phyloP scores from a whole-genome alignment of 64 coral and sea anemone genomes.

The Orbicella faveolata region DNA sequence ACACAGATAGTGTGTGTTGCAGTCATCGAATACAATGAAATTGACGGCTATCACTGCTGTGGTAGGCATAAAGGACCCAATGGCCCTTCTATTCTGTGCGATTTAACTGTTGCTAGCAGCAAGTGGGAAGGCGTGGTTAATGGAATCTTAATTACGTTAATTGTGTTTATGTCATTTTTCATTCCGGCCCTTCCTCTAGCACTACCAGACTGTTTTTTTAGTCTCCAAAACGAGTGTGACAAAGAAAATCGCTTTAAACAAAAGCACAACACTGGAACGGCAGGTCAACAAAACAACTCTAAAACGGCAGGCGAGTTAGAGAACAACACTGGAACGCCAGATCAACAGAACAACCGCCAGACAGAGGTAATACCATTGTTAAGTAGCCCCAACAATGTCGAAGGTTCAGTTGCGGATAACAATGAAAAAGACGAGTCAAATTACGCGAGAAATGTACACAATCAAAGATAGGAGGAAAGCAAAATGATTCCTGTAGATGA shows the following conservation, averaged over 20 bases:
- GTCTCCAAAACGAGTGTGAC: background rate
- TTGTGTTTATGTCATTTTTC: background rate
- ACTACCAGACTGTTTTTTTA: background rate
- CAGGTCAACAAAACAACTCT: too few species aligned
- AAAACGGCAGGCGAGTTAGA: too few species aligned
- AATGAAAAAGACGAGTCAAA: background rate
- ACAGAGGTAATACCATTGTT: too few species aligned
- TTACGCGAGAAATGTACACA: background rate
- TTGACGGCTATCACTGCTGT: background rate
- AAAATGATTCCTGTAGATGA: background rate
- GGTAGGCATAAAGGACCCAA: background rate
- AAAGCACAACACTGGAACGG: background rate
- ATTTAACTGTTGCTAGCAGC: background rate
- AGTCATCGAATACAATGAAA: background rate
- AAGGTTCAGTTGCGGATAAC: too few species aligned
- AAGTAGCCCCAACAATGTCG: too few species aligned
- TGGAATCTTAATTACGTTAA: background rate
- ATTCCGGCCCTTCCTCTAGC: background rate
- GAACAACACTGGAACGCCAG: too few species aligned
- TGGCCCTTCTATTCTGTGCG: background rate
- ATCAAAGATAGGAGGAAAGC: background rate
- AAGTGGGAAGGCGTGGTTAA: background rate
- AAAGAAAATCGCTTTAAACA: background rate
- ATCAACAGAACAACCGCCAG: too few species aligned
- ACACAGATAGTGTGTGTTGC: background rate